Evolutionary conservation across 53 echinoderm and acorn worm genomes (phyloP).

Genomic region (Stichopus horrens): DNA sequence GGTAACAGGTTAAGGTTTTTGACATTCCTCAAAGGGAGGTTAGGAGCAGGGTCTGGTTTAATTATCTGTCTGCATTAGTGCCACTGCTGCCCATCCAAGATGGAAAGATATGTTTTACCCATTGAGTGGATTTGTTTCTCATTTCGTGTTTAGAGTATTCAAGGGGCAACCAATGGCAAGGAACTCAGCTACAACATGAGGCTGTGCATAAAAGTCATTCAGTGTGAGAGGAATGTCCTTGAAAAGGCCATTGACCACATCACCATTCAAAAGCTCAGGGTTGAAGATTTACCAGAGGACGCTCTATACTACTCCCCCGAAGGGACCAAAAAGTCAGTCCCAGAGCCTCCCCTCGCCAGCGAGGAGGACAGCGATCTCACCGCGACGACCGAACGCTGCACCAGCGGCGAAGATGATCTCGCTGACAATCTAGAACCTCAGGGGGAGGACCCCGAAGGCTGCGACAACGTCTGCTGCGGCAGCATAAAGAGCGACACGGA

Average conservation of each 20-base stretch:
- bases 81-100: not conserved
- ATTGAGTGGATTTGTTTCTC: not conserved
- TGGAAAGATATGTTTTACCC: no score
- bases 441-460: not conserved
- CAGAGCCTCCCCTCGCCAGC: conserved; percentile 37
- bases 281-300: conserved; percentile 63
- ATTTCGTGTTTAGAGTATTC: conserved; percentile 59
- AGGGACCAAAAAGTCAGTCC: not conserved
- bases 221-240: conserved; percentile 75
- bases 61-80: not conserved
- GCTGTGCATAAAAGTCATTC: conserved; percentile 60
- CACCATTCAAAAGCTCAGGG: conserved; percentile 60
- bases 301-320: conserved; percentile 58
- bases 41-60: no score
- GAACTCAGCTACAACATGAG: conserved; percentile 55
- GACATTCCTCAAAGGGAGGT: no score
- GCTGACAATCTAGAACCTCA: not conserved
- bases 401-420: conserved; percentile 28
- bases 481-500: conserved; percentile 38
- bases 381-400: not conserved
- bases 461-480: not conserved
- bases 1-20: no score
- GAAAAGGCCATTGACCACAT: conserved; percentile 71
- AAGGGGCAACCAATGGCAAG: conserved; percentile 48
- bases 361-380: conserved; percentile 45